Conservation (phyloP, 2,888 invertebrate species). For the Hipparchia sbordonii region DNA sequence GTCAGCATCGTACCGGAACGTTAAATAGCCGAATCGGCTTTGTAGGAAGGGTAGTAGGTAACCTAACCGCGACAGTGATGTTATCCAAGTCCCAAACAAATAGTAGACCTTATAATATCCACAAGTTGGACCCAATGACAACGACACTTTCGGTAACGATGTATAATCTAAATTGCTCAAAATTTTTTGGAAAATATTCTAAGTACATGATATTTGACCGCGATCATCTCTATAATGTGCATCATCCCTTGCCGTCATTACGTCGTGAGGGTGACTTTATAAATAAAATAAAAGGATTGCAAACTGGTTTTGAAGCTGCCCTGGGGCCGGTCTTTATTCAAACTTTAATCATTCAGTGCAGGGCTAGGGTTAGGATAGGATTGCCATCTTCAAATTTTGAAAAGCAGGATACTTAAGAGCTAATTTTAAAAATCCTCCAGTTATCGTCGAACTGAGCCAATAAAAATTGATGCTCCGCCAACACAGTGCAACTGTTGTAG, state of each 20-base stretch:
- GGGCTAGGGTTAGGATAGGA: conserved; percentile 40
- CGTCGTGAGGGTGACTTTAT: conserved; percentile 43
- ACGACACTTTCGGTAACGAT: no score
- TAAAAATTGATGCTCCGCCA: background rate
- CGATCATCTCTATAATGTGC: conserved; percentile 5
- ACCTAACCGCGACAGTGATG: background rate
- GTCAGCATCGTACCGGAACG: conserved; percentile 13
- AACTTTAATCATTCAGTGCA: conserved; percentile 69
- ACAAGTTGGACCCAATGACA: no score
- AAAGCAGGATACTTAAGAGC: conserved; percentile 10
- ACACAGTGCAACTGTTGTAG: background rate
- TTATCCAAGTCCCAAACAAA: background rate
- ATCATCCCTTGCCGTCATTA: conserved; percentile 25
- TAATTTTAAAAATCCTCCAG: background rate
- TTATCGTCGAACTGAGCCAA: background rate
- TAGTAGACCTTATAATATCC: no score
- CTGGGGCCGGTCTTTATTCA: conserved; percentile 66
- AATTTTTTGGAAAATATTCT: background rate
- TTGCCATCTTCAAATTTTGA: background rate
- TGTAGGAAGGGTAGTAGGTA: conserved; percentile 2
- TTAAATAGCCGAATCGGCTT: conserved; percentile 7
- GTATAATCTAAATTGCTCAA: background rate
- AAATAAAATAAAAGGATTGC: conserved; percentile 58
- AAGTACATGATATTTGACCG: background rate
- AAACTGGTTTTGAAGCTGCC: conserved; percentile 53